A percentile compares a stretch with the other conserved stretches of the same genome.
These are phyloP conservation scores for Ectemnius continuus DNA, from an alignment of 2,888 invertebrate genomes.

Conservation along the genomic window DNA sequence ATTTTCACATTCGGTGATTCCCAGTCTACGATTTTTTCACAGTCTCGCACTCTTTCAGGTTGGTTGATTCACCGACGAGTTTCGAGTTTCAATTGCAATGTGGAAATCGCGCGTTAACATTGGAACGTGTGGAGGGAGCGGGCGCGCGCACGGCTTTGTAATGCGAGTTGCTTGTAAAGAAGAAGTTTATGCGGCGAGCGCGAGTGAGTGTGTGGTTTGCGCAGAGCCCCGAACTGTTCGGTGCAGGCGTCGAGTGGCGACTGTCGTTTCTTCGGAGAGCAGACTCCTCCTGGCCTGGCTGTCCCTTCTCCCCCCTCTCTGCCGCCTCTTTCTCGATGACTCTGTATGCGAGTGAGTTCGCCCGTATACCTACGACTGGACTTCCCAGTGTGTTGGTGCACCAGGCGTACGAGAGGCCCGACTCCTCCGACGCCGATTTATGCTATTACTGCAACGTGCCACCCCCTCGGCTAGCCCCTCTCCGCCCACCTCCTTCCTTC, in stretches of 20 bases:
- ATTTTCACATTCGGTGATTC: no score
- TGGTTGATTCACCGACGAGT: not conserved
- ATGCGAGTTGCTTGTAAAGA: slow-evolving; percentile 33
- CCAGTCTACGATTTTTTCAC: no score
- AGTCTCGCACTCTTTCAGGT: no score
- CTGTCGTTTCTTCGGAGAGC: slow-evolving; percentile 71
- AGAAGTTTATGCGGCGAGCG: slow-evolving; percentile 25
- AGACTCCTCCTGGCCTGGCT: slow-evolving; percentile 63
- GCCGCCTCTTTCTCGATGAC: slow-evolving; percentile 14
- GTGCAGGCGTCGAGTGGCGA: slow-evolving; percentile 76
- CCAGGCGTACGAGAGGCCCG: slow-evolving; percentile 49
- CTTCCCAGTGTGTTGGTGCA: no score
- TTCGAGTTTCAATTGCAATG: slow-evolving; percentile 18
- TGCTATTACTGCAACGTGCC: slow-evolving; percentile 66
- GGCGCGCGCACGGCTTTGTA: slow-evolving; percentile 35
- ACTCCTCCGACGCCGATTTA: slow-evolving; percentile 65
- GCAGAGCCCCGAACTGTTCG: slow-evolving; percentile 56
- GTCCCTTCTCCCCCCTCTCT: slow-evolving; percentile 62
- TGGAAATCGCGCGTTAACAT: no score
- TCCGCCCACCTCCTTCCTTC: slow-evolving; percentile 51
- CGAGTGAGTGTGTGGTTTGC: slow-evolving; percentile 19
- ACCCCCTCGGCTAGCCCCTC: slow-evolving; percentile 58
- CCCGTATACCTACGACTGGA: not conserved
- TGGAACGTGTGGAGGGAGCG: slow-evolving; percentile 2
- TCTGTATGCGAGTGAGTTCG: not conserved